phyloP scores from a whole-genome alignment of 2,797 vertebrate species.

The Bryconaethiops microstoma region DNA sequence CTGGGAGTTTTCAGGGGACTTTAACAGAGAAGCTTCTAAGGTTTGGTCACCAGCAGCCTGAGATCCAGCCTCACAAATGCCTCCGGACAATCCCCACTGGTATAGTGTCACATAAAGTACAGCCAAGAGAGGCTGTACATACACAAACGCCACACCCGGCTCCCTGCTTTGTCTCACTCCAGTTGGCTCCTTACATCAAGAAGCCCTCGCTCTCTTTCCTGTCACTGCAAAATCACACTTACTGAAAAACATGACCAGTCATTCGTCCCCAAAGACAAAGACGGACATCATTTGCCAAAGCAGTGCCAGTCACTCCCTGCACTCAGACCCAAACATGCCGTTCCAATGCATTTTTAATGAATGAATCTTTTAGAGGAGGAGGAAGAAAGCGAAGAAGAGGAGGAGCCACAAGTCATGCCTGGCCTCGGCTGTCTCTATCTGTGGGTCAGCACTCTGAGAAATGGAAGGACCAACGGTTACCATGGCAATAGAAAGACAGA shows the following conservation, averaged over 20 bases:
- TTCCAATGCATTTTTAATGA: conserved; percentile 37
- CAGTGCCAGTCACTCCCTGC: conserved; percentile 17
- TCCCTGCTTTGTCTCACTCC: background rate
- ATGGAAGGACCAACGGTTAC: conserved; percentile 42
- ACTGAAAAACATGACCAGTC: conserved; percentile 13
- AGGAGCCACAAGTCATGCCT: conserved; percentile 23
- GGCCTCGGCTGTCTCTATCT: conserved; percentile 2
- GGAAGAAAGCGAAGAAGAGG: conserved; percentile 6
- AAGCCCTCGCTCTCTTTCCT: conserved; percentile 13
- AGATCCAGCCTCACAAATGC: background rate
- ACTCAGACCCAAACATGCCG: conserved; percentile 22
- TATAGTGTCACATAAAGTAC: background rate
- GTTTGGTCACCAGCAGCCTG: background rate
- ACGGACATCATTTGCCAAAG: conserved; percentile 1
- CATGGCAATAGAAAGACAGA: conserved; percentile 47
- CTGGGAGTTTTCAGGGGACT: background rate
- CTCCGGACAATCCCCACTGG: background rate
- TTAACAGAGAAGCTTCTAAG: background rate
- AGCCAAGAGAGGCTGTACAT: conserved; percentile 13
- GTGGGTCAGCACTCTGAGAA: conserved; percentile 22
- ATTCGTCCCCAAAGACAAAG: background rate
- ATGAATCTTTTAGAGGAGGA: conserved; percentile 10
- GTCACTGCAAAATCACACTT: conserved; percentile 12
- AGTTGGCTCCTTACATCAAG: conserved; percentile 14
- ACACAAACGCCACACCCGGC: conserved; percentile 45